A percentile compares a stretch with the other conserved stretches of the same genome.
Evolutionary conservation across 2,888 invertebrate species (phyloP).

Genomic region (Norana najaformis): DNA sequence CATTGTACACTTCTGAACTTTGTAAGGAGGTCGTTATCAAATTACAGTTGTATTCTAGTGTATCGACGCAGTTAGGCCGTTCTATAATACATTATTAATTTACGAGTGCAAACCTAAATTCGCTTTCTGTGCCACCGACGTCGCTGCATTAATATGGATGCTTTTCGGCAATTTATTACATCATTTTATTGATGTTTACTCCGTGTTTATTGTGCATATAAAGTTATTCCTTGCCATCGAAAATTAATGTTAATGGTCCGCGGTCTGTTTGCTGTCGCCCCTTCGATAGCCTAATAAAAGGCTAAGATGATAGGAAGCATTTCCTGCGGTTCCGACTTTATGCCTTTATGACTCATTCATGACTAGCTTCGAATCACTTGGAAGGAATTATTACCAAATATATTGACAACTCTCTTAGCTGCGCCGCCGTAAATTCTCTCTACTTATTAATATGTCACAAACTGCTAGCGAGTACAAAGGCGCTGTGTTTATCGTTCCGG

Average conservation of each 20-base stretch:
- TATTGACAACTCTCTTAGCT: slow-evolving; percentile 24
- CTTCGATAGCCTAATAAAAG: slow-evolving; percentile 21
- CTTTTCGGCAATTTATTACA: slow-evolving; percentile 9
- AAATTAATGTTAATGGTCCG: slow-evolving; percentile 20
- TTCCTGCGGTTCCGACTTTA: slow-evolving; percentile 1
- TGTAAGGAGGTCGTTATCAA: too few species aligned
- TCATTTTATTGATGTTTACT: slow-evolving; percentile 16
- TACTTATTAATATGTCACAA: slow-evolving; percentile 16
- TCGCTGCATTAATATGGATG: neutral
- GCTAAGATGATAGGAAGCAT: slow-evolving; percentile 1
- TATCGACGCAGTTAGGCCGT: too few species aligned
- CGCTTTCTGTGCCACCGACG: neutral
- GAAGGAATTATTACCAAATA: slow-evolving; percentile 20
- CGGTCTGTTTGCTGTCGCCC: neutral
- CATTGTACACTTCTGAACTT: too few species aligned
- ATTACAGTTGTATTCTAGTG: too few species aligned
- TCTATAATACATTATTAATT: neutral
- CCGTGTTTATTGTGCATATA: slow-evolving; percentile 17
- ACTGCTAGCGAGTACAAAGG: slow-evolving; percentile 4
- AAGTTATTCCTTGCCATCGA: slow-evolving; percentile 24
- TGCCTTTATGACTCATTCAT: slow-evolving; percentile 17
- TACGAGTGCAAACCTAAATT: neutral
- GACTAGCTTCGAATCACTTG: neutral
- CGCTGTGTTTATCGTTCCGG: neutral
- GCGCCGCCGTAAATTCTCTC: neutral